These are phyloP conservation scores for Conops quadrifasciatus DNA, from an alignment of 2,888 invertebrate species.

Conservation along the genomic window DNA sequence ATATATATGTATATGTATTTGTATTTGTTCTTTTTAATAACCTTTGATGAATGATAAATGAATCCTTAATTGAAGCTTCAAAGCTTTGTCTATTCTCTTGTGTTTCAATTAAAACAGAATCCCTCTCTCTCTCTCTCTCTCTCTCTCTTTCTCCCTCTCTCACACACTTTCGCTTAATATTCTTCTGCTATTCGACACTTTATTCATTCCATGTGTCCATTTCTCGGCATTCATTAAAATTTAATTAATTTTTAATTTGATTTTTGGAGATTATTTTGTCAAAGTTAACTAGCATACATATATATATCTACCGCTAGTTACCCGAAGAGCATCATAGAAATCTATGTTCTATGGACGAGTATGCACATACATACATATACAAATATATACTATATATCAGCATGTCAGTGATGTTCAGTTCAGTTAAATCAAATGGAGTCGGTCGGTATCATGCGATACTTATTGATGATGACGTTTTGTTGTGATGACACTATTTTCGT, in stretches of 20 bases:
- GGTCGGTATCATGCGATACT: too few relatives aligned
- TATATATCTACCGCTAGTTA: background rate
- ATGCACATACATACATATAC: background rate
- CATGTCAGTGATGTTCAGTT: background rate
- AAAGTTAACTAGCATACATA: background rate
- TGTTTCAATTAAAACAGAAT: background rate
- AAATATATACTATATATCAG: background rate
- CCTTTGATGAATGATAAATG: too few relatives aligned
- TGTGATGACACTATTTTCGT: too few relatives aligned
- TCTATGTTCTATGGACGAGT: too few relatives aligned
- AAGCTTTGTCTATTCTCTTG: background rate
- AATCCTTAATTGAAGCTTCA: background rate
- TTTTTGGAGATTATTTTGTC: slow-evolving; percentile 4
- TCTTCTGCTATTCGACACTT: background rate
- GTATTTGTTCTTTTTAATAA: too few relatives aligned
- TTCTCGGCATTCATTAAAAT: slow-evolving; percentile 16
- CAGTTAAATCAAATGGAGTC: background rate
- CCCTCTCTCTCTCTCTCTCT: background rate
- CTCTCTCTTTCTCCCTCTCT: background rate
- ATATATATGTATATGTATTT: too few relatives aligned
- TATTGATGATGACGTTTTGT: too few relatives aligned
- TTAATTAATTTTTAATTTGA: slow-evolving; percentile 13
- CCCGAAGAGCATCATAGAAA: too few relatives aligned
- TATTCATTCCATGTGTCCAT: background rate
- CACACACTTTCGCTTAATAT: background rate